Evolutionary conservation across 2,113 vertebrate genomes (phyloP).

Genomic region (Variabilichromis moorii): DNA sequence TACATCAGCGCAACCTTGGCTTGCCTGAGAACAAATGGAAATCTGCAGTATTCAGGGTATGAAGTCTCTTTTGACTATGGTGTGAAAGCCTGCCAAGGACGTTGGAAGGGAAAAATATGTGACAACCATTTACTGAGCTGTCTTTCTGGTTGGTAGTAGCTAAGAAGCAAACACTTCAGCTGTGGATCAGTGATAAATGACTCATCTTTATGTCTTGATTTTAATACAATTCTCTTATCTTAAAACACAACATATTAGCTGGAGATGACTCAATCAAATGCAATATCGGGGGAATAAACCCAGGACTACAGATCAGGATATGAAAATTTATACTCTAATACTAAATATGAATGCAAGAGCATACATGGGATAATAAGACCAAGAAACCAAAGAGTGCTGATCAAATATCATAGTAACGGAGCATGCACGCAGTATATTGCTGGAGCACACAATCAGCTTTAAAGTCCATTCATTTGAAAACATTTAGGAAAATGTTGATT

Average conservation of each 20-base stretch:
- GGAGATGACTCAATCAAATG: neutral
- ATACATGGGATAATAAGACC: neutral
- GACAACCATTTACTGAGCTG: conserved; percentile 42
- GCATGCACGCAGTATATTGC: neutral
- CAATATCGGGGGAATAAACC: neutral
- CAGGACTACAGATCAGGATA: neutral
- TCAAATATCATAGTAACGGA: neutral
- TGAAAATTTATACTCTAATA: neutral
- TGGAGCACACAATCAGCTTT: neutral
- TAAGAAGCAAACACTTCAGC: conserved; percentile 23
- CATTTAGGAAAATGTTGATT: neutral
- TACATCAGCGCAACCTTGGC: conserved; percentile 44
- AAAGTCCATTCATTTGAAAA: neutral
- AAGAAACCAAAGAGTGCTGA: neutral
- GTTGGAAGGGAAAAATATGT: neutral
- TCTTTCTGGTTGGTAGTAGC: conserved; percentile 11
- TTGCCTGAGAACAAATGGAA: conserved; percentile 30
- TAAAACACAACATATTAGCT: neutral
- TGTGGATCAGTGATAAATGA: neutral
- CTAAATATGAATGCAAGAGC: neutral
- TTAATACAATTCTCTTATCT: neutral
- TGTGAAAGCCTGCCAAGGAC: conserved; percentile 58
- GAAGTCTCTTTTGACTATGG: neutral
- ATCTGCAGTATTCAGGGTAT: conserved; percentile 27
- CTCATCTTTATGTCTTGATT: neutral